Evolutionary conservation across 2,113 vertebrate genomes (phyloP), one percentile per base, ranked within the genome.

Genomic region (Mastomys natalensis): DNA sequence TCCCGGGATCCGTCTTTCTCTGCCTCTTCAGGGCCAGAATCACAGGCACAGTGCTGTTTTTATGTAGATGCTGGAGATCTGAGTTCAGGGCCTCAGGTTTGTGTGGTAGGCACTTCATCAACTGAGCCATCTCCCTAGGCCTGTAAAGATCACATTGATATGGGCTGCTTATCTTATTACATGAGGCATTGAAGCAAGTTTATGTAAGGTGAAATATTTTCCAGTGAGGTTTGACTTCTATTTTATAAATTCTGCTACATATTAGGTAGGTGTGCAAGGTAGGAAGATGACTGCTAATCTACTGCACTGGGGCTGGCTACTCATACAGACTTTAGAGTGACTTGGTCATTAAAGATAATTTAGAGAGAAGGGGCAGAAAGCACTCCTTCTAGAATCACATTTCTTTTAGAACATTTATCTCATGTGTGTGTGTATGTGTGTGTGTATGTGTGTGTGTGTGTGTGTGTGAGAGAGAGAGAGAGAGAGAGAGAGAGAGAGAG

Each of bases 141-240:
- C 80, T 82, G 37, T 82, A 16, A 58, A 82, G 24, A 82, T 24
- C 53, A 82, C 80, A 85, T 80, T 34, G n/a, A 45, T 85, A 17
- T 78, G 74, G 93, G 21, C 29, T 95, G 16, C 72, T 92, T 93
- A 62, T 76, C n/a, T 91, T 58, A 72, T 78, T 53, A 78, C 37
- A 31, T 12, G 37, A 90, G 60, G 3, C 45, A 66, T 26, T 45
- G 26, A 94, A 60, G 10, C 37, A 93, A 48, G 86, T 94, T 45
- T 86, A 53, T 68, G 8, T 89, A 90, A 95, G 95, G 78, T 81
- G 70, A 95, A 85, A 70, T 81, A 72, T 73, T 81, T 94, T 51
- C 51, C 43, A 45, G 29, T 96, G 81, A 90, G 51, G 26, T 74
- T 92, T 62, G 74, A 62, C 45, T 73, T 87, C 45, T 91, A 12